Percentiles rank a stretch among this genome's conserved stretches.
phyloP scores from a whole-genome alignment of 2,113 vertebrate species.

The Etheostoma spectabile region DNA sequence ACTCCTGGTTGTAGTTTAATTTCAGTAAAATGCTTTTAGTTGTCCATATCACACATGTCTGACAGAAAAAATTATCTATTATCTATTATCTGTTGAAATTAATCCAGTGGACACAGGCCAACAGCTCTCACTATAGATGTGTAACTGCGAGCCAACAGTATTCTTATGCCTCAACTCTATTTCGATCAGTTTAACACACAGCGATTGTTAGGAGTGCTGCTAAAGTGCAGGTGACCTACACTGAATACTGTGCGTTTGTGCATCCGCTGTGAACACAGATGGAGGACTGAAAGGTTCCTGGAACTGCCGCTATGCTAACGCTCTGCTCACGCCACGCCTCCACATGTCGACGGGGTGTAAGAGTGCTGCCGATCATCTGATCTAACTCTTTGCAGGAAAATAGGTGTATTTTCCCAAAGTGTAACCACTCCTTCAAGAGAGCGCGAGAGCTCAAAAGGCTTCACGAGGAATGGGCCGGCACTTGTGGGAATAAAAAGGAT shows the following conservation, averaged over 20 bases:
- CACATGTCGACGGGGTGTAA: not conserved
- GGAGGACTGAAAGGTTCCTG: not conserved
- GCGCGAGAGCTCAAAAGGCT: not conserved
- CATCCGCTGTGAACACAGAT: not conserved
- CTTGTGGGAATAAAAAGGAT: not conserved
- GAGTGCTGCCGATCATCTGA: not conserved
- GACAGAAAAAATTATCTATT: too few species aligned
- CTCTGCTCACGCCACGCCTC: not conserved
- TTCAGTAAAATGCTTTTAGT: too few species aligned
- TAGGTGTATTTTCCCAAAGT: too few species aligned
- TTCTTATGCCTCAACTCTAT: too few species aligned
- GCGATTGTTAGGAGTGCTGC: not conserved
- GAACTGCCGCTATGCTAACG: not conserved
- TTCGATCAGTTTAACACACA: not conserved
- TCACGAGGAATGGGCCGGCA: not conserved
- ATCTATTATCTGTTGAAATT: too few species aligned
- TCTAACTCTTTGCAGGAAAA: not conserved
- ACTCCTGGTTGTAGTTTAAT: too few species aligned
- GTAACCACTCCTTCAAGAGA: not conserved
- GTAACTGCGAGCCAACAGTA: too few species aligned
- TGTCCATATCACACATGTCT: too few species aligned
- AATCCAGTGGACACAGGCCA: too few species aligned
- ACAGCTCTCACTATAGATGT: too few species aligned
- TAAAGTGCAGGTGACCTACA: not conserved
- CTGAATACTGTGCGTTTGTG: not conserved